Conservation (phyloP, 2,113 vertebrate species). For the Lathamus discolor region DNA sequence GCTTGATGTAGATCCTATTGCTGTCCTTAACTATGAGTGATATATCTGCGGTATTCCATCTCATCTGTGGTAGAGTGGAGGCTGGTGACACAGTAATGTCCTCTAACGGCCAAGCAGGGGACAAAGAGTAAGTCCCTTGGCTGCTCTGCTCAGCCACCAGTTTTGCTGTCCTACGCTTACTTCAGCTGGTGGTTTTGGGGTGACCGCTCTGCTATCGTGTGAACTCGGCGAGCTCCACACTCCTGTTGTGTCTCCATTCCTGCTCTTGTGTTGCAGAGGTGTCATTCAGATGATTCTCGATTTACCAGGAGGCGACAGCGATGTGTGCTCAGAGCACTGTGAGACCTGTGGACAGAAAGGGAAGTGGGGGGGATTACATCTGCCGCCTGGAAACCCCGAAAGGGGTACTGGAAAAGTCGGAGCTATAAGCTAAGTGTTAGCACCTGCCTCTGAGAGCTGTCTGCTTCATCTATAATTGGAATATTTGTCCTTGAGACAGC, state of each 20-base stretch:
- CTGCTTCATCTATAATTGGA: slow-evolving; percentile 3
- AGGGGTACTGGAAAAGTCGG: neutral
- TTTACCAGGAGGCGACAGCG: fast-evolving
- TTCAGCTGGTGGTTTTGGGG: neutral
- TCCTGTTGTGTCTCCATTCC: fast-evolving
- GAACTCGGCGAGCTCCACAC: neutral
- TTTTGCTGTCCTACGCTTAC: neutral
- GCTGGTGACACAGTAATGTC: neutral
- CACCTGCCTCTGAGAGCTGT: neutral
- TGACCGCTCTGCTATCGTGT: neutral
- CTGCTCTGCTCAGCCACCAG: neutral
- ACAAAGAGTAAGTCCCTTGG: fast-evolving
- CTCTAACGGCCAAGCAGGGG: neutral
- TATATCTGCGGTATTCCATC: neutral
- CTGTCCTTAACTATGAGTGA: neutral
- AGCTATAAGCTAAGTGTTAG: neutral
- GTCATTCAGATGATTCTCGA: neutral
- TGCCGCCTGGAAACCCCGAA: neutral
- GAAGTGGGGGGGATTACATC: neutral
- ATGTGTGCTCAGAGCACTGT: neutral
- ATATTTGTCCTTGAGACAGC: slow-evolving; percentile 12
- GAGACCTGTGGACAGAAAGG: neutral
- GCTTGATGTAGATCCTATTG: neutral
- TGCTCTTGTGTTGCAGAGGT: neutral
- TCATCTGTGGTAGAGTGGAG: neutral